Evolutionary conservation across 2,888 invertebrate species (phyloP).

Genomic region (Ochropleura leucogaster): DNA sequence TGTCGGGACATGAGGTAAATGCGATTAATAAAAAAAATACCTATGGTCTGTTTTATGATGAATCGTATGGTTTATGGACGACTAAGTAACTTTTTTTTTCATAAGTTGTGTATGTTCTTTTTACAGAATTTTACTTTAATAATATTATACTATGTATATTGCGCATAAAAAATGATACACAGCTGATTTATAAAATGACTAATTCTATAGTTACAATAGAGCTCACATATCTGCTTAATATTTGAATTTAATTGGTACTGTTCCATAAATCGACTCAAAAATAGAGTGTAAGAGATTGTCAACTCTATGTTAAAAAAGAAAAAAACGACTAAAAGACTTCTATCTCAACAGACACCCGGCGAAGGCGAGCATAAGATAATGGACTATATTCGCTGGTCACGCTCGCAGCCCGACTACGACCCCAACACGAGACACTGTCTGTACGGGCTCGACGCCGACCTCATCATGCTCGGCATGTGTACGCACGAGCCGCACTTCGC

Average conservation of each 20-base stretch:
- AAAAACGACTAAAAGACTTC: background rate
- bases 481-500: constrained; percentile 99
- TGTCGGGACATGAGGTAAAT: constrained; percentile 98
- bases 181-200: too few relatives aligned
- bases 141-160: too few relatives aligned
- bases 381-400: constrained; percentile 98
- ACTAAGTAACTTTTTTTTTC: background rate
- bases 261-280: background rate
- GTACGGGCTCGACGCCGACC: constrained; percentile 99
- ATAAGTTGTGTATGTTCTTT: background rate
- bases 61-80: background rate
- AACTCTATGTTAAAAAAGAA: background rate
- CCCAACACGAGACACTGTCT: constrained; percentile 98
- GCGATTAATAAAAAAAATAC: background rate
- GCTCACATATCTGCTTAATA: too few relatives aligned
- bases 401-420: constrained; percentile 95
- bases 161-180: too few relatives aligned
- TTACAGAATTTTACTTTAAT: background rate
- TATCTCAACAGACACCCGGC: constrained; percentile 94
- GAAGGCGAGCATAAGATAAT: constrained; percentile 99
- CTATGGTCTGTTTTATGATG: background rate
- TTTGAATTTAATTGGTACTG: background rate
- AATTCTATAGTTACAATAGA: too few relatives aligned
- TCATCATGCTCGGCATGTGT: constrained; percentile 98
- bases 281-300: background rate